Conservation (phyloP, 2,797 vertebrate genomes). For the Esox lucius region DNA sequence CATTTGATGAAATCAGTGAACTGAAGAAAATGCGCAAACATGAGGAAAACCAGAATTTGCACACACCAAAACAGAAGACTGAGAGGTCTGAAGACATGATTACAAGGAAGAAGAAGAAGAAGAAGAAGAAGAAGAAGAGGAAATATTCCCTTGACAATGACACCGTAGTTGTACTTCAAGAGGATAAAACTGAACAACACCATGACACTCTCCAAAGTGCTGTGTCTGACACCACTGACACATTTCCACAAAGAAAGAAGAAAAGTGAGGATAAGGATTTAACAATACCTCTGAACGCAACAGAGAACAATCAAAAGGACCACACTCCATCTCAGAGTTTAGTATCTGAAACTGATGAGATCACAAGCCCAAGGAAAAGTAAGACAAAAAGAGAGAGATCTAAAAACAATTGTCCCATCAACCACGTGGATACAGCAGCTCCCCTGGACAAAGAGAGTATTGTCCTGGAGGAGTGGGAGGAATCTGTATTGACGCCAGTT, state of each 20-base stretch:
- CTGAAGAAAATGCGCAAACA: background rate
- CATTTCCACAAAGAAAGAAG: background rate
- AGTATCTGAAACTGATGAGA: background rate
- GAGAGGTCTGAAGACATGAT: background rate
- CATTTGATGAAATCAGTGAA: background rate
- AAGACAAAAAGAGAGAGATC: background rate
- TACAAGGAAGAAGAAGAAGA: conserved; percentile 37
- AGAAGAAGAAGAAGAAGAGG: conserved; percentile 35
- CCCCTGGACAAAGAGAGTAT: background rate
- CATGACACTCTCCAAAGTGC: background rate
- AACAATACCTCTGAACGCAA: background rate
- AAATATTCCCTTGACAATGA: background rate
- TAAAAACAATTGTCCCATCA: background rate
- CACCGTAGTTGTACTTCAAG: background rate
- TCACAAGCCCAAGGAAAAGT: background rate
- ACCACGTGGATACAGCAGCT: background rate
- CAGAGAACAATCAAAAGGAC: background rate
- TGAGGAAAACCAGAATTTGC: background rate
- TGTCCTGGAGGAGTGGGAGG: background rate
- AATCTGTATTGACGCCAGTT: background rate
- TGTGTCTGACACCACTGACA: background rate
- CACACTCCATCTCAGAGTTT: background rate
- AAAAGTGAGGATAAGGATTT: conserved; percentile 7
- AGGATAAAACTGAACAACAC: conserved; percentile 11
- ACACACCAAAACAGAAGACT: background rate